These are phyloP conservation scores for Struthio camelus DNA, from an alignment of 2,113 vertebrate species.

Conservation along the genomic window DNA sequence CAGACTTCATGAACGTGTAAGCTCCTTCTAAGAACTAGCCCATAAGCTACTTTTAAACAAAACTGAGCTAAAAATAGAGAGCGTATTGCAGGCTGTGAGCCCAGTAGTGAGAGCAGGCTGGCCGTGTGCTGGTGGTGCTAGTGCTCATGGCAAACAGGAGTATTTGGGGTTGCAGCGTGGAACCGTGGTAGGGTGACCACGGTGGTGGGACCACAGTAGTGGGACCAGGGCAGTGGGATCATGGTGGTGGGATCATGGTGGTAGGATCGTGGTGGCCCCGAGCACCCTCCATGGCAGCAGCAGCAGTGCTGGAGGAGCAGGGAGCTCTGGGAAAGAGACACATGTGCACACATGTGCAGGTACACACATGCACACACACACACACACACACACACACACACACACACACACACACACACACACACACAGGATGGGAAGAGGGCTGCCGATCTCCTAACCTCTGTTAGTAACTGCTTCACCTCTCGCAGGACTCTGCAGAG, in stretches of 20 bases:
- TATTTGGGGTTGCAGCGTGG: background rate
- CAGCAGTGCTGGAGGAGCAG: background rate
- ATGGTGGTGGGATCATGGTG: background rate
- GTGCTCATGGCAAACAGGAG: background rate
- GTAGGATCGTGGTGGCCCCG: too few species aligned
- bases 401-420: too few species aligned
- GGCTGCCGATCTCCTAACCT: background rate
- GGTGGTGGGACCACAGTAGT: background rate
- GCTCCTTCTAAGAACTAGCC: background rate
- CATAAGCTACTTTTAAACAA: conserved; percentile 29
- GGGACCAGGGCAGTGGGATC: background rate
- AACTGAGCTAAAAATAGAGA: conserved; percentile 38
- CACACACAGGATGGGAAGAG: too few species aligned
- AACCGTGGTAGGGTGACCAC: background rate
- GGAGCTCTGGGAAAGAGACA: too few species aligned
- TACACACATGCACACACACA: background rate
- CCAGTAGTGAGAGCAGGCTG: background rate
- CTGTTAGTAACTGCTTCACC: background rate
- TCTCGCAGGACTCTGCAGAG: background rate
- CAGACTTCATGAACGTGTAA: rapidly evolving
- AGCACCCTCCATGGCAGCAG: background rate
- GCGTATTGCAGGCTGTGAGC: background rate
- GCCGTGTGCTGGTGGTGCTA: background rate
- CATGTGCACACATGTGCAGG: too few species aligned
- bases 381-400: too few species aligned